Evolutionary conservation across 2,797 vertebrate species (phyloP), one percentile per base, ranked within the genome.

Genomic region (Gymnocypris eckloni): DNA sequence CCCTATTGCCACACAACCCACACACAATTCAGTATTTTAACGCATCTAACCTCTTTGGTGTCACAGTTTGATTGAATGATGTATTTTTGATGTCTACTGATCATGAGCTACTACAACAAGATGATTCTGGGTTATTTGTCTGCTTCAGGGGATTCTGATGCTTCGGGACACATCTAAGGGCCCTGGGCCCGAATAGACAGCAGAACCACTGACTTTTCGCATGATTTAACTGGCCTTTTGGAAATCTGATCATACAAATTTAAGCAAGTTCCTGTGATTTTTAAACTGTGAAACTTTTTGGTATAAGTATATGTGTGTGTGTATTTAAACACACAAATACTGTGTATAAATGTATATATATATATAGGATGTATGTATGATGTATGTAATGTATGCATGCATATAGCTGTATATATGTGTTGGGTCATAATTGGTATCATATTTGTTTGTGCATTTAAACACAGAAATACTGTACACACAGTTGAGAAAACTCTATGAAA

Each of bases 91-190:
- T 48, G 15, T 15, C 72, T 75, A 33, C 16, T 39, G 75, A 43
- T 66, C 16, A 6, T 22, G 45, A 73, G 56, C 20, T 59, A 73
- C 54, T 43, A 43, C 61, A 79, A 79, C 76, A 61, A 79, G 39
- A 61, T 18, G 54, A 69, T 61, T 75, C 54, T 75, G 71, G 56
- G 71, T 75, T 73, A 67, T 83, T 50, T 83, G 20, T 48, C 43
- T 25, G 64, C 61, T 66, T 52, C 25, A 22, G 28, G 28, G 1
- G 61, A 67, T 52, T 50, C 25, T n/a, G 72, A 76, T 76, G 72
- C 48, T 52, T 76, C 5, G 16, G 48, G 72, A 76, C 50, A 76
- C 2, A 5, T 76, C 54, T 54, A 54, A 54, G 18, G 28, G 25
- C 25, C 9, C n/a, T n/a, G n/a, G n/a, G n/a, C n/a, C 28, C 4